Percentiles rank a stretch among this genome's conserved stretches.
These are phyloP conservation scores for Agelastica alni DNA, from an alignment of 2,888 invertebrate species.

Conservation along the genomic window DNA sequence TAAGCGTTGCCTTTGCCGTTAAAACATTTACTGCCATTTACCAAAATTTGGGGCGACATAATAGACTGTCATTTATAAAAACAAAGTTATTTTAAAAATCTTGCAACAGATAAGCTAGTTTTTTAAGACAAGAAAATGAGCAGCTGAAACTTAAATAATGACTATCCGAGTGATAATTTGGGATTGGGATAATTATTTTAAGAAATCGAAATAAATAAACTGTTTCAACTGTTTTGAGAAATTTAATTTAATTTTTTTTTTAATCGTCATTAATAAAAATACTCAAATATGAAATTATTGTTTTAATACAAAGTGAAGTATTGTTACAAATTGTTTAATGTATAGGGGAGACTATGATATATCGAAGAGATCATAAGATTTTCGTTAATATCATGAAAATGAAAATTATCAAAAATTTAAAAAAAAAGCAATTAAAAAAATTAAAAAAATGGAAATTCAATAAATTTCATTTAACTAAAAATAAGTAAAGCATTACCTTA, in stretches of 20 bases:
- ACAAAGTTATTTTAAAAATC: constrained; percentile 18
- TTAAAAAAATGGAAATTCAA: too few relatives aligned
- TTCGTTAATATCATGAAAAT: not conserved
- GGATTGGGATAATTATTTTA: constrained; percentile 2
- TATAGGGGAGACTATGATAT: not conserved
- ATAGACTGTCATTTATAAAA: constrained; percentile 24
- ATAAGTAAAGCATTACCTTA: too few relatives aligned
- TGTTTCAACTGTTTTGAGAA: not conserved
- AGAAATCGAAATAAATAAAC: not conserved
- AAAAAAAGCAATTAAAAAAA: too few relatives aligned
- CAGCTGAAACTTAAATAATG: constrained; percentile 11
- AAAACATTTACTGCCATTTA: constrained; percentile 27
- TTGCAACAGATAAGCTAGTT: constrained; percentile 9
- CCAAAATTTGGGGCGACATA: constrained; percentile 24
- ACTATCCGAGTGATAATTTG: not conserved
- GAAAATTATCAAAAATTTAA: too few relatives aligned
- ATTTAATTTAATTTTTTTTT: not conserved
- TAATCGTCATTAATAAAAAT: too few relatives aligned
- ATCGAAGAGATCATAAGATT: not conserved
- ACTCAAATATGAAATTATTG: too few relatives aligned
- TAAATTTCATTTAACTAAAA: too few relatives aligned
- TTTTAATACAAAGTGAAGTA: too few relatives aligned
- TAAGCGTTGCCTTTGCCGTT: constrained; percentile 25
- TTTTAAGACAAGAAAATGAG: not conserved
- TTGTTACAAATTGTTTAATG: not conserved